Conservation (phyloP, 2,888 invertebrate genomes). For the Tachina fera region DNA sequence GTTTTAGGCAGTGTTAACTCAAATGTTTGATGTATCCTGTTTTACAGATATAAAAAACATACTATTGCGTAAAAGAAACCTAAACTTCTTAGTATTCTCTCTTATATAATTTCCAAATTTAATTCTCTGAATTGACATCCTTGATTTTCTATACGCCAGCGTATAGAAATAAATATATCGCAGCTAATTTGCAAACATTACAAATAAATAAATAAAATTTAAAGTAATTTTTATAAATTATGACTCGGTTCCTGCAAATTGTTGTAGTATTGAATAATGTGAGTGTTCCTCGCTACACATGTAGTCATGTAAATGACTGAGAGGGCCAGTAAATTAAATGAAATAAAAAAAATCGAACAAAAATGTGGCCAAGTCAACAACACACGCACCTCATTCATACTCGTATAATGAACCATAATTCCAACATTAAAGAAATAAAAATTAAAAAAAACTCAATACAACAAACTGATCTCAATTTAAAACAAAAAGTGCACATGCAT, state of each 20-base stretch:
- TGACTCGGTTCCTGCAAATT: conserved; percentile 47
- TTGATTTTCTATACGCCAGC: not conserved
- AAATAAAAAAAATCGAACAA: conserved; percentile 44
- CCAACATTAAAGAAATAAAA: conserved; percentile 6
- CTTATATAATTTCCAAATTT: too few species aligned
- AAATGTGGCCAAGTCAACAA: conserved; percentile 39
- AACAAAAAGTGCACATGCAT: conserved; percentile 57
- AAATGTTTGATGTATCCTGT: too few species aligned
- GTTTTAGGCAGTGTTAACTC: too few species aligned
- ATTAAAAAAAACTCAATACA: conserved; percentile 14
- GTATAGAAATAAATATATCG: not conserved
- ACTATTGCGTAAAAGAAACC: too few species aligned
- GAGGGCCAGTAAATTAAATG: conserved; percentile 66
- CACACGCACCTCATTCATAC: conserved; percentile 44
- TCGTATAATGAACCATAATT: conserved; percentile 8
- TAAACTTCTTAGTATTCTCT: too few species aligned
- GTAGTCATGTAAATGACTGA: conserved; percentile 67
- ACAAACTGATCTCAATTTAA: conserved; percentile 56
- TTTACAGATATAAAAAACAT: too few species aligned
- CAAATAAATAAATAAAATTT: conserved; percentile 46
- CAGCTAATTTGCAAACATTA: conserved; percentile 28
- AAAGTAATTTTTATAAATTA: conserved; percentile 67
- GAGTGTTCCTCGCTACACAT: conserved; percentile 62
- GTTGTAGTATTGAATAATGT: conserved; percentile 67
- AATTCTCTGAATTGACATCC: not conserved